Evolutionary conservation across 2,888 invertebrate species (phyloP), one percentile per base, ranked within the genome.

Genomic region (Spodoptera picta): DNA sequence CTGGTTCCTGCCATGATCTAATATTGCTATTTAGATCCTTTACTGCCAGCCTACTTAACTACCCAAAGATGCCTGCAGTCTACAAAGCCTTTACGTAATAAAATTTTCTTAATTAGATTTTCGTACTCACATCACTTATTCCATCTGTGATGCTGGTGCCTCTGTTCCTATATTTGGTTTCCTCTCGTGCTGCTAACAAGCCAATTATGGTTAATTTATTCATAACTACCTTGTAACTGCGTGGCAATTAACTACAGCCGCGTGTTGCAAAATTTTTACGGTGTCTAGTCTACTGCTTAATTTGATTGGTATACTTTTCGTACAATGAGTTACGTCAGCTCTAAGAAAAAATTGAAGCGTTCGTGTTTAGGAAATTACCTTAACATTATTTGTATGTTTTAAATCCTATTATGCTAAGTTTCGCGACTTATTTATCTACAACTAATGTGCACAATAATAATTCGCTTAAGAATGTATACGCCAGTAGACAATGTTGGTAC

Each of bases 121-220:
- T 46, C 19, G 24, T 14, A 48, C 23, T 41, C 41, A 1, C 10
- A 51, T 54, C 47, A 60, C 47, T 31, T 68, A 62, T 51, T 67
- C 55, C 19, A 43, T 55, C 43, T 67, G 36, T 57, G 46, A 46
- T 58, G 57, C 57, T 19, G 49, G 51, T 52, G 60, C 6, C 7
- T 36, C 36, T 36, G 36, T 36, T 36, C 36, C 60, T 69, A 65
- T 65, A 69, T 68, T 65, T 62, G 62, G 69, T 59, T 45, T 51
- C 53, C 58, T 60, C 75, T 76, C 77, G 80, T 78, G 80, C 75
- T 59, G 53, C 70, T 76, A 81, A 82, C 75, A 64, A 72, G 63
- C 73, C 69, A 76, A 79, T 82, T 80, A 75, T 69, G 62, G 59
- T 45, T 79, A 79, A 84, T 84, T 82, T 69, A 79, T 81, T 79